These are phyloP conservation scores for Felis chaus DNA, from an alignment of 2,113 vertebrate genomes.

Conservation along the genomic window DNA sequence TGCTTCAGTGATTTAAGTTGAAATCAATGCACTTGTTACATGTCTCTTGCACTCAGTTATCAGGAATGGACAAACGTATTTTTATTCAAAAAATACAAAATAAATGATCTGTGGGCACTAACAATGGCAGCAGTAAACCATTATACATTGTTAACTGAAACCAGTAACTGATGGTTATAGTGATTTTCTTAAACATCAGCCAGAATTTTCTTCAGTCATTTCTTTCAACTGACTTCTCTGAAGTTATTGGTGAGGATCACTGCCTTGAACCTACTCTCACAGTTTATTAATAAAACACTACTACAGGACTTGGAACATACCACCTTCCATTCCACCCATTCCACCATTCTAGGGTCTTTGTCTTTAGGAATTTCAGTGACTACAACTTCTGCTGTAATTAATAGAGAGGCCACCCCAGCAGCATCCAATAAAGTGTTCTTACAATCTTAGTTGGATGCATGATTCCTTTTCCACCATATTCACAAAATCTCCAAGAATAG, in stretches of 20 bases:
- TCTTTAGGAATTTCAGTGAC: constrained; percentile 92
- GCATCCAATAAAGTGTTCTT: constrained; percentile 75
- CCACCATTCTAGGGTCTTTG: constrained; percentile 84
- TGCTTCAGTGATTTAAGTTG: not conserved
- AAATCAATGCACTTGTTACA: not conserved
- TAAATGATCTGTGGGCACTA: constrained; percentile 86
- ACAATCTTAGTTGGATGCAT: not conserved
- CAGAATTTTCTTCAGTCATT: constrained; percentile 67
- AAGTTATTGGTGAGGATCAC: constrained; percentile 49
- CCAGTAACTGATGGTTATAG: constrained; percentile 82
- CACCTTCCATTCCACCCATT: constrained; percentile 86
- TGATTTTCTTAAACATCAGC: constrained; percentile 76
- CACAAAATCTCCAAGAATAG: constrained; percentile 86
- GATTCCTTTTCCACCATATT: not conserved
- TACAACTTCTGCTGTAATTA: constrained; percentile 92
- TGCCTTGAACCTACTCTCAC: constrained; percentile 60
- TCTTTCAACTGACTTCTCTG: not conserved
- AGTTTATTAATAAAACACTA: constrained; percentile 34
- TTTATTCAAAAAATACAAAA: constrained; percentile 86
- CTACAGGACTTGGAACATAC: constrained; percentile 88
- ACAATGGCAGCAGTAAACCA: constrained; percentile 70
- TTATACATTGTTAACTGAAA: constrained; percentile 78
- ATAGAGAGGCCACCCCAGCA: constrained; percentile 91
- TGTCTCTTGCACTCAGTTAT: not conserved
- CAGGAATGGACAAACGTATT: constrained; percentile 86